Percentiles rank a stretch among this genome's conserved stretches.
Conservation (phyloP, 2,113 vertebrate genomes). For the Nasalis larvatus region DNA sequence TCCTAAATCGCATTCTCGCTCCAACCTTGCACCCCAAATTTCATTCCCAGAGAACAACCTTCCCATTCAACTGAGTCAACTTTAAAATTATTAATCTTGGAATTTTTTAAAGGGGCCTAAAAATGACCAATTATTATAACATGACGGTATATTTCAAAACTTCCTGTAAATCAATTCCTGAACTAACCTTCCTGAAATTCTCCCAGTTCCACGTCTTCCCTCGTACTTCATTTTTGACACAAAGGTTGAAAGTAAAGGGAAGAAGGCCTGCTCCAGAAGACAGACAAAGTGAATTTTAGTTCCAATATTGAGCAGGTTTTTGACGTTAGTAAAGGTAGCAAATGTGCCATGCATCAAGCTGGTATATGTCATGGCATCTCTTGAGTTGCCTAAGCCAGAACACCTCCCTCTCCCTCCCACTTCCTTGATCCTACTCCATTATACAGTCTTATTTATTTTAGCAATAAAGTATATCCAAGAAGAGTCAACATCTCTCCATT, state of each 20-base stretch:
- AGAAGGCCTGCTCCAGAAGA: neutral
- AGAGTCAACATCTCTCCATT: neutral
- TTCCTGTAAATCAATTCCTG: neutral
- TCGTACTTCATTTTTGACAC: neutral
- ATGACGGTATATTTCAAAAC: neutral
- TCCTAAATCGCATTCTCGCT: neutral
- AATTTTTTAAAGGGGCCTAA: neutral
- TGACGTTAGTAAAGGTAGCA: neutral
- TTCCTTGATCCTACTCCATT: neutral
- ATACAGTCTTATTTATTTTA: neutral
- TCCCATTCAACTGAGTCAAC: neutral
- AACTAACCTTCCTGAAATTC: neutral
- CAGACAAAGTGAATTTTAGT: neutral
- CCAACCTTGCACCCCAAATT: neutral
- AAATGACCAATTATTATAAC: neutral
- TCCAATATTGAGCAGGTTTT: neutral
- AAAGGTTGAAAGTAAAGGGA: neutral
- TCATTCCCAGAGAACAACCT: neutral
- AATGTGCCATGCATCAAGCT: neutral
- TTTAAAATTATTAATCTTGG: neutral
- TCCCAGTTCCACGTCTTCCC: neutral
- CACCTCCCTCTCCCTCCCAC: accelerated
- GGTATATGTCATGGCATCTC: neutral
- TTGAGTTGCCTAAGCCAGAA: neutral
- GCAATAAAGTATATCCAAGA: neutral